Base-by-base conservation (phyloP, 37 sponge, comb jelly and placozoan species). In the Oopsacas minuta region DNA sequence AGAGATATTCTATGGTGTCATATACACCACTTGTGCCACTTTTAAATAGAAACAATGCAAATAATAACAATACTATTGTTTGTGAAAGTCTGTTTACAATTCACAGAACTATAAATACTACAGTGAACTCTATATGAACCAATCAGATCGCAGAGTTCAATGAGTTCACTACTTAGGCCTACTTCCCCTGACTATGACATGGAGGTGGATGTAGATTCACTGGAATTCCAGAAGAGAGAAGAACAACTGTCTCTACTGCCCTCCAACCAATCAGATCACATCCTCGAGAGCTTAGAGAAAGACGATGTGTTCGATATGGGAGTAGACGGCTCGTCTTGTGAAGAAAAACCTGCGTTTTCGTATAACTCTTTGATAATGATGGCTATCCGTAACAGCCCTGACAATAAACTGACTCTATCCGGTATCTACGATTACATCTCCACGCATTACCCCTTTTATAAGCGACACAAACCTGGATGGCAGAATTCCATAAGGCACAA, bases 401-500 rank as follows among this genome's bases (percentile, higher is more conserved):
- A 94, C 81, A 94, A 92, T 81, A 96, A 94, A 82, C 86, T 93
- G 37, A 96, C 94, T 3, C 89, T 96, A 35, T 92, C 92, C 82
- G 92, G 92, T 5, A 96, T 96, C 81, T 96, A 96, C 84, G 93
- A 96, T 37, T 96, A 90, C 87, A 94, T 96, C 84, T 89, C 89
- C 46, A 90, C 87, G 53, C 94, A 96, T 88, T 96, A 92, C 83
- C 97, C 97, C 28, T 96, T 89, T 88, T 96, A 96, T 87, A 85
- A 92, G 37, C 93, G 94, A 52, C 92, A 96, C 87, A 96, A 96
- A 83, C 94, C 91, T 35, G 97, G 97, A 3, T 96, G 97, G 97
- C 97, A 96, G 87, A 96, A 96, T 84, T 94, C 95, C 37, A 96
- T 96, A 69, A 84, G 97, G 75, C 97, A 96, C 91, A 96, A 96